A percentile compares a stretch with the other conserved stretches of the same genome.
These are phyloP conservation scores for Dromococcyx pavoninus DNA, from an alignment of 2,797 vertebrate genomes.

Conservation along the genomic window DNA sequence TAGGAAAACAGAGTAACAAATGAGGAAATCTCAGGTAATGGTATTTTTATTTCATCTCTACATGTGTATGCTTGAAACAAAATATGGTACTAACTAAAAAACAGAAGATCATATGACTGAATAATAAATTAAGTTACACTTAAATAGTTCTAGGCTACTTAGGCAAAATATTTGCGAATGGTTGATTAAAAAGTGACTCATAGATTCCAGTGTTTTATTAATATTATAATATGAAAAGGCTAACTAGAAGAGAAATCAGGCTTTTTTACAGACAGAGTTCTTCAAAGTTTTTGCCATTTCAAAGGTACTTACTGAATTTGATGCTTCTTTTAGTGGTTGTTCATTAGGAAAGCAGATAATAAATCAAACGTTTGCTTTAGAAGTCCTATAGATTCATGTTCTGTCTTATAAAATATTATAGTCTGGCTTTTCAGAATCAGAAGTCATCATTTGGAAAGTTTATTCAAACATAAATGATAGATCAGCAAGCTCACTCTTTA, in stretches of 20 bases:
- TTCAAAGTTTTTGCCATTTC: not conserved
- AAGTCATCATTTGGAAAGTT: no score
- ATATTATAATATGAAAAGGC: not conserved
- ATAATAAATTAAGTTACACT: not conserved
- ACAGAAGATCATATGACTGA: not conserved
- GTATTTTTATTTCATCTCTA: not conserved
- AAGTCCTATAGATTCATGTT: no score
- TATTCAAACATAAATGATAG: no score
- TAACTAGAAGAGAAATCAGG: not conserved
- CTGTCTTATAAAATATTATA: no score
- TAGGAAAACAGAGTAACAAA: conserved; percentile 16
- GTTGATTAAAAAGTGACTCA: not conserved
- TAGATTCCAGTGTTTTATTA: not conserved
- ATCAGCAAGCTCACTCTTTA: no score
- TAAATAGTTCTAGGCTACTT: not conserved
- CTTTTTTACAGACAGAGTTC: not conserved
- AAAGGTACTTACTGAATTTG: not conserved
- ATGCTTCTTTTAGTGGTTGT: not conserved
- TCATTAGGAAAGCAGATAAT: not conserved
- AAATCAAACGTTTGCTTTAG: not conserved
- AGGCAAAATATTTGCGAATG: not conserved
- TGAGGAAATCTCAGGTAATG: not conserved
- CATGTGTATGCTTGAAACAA: not conserved
- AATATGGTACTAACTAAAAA: not conserved
- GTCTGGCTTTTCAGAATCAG: no score